phyloP scores from a whole-genome alignment of 2,797 vertebrate genomes.

The Rhinella marina region DNA sequence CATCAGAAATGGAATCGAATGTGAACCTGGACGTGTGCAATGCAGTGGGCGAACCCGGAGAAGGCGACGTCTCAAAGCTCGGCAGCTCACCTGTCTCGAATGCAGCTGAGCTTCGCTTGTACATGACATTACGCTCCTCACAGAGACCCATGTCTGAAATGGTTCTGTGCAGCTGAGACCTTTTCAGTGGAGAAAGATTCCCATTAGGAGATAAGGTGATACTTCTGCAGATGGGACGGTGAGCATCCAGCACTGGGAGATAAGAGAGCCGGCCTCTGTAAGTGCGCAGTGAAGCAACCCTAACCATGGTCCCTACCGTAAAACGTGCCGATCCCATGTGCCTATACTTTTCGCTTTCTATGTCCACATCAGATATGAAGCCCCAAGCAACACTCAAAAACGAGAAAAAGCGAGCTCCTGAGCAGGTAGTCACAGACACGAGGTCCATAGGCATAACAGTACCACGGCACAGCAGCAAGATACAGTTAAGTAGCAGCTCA shows the following conservation, averaged over 20 bases:
- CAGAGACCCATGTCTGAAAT: conserved; percentile 87
- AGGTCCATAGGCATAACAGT: conserved; percentile 85
- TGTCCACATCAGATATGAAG: conserved; percentile 92
- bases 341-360: conserved; percentile 91
- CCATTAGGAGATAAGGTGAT: conserved; percentile 83
- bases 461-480: conserved; percentile 88
- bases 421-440: conserved; percentile 85
- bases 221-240: conserved; percentile 73
- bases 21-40: conserved; percentile 42
- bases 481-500: conserved; percentile 89
- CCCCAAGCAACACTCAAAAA: conserved; percentile 95
- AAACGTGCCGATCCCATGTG: conserved; percentile 89
- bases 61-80: conserved; percentile 64
- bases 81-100: conserved; percentile 52
- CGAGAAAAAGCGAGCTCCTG: conserved; percentile 81
- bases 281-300: conserved; percentile 86
- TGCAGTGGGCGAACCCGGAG: conserved; percentile 31
- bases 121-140: conserved; percentile 77
- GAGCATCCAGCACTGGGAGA: conserved; percentile 75
- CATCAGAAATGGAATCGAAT: conserved; percentile 31
- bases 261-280: conserved; percentile 91
- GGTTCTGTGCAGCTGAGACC: conserved; percentile 80
- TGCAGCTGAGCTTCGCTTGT: conserved; percentile 70
- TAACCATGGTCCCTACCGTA: conserved; percentile 85
- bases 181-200: conserved; percentile 77